These are phyloP conservation scores for Chroicocephalus ridibundus DNA, from an alignment of 2,113 vertebrate species.

Conservation along the genomic window DNA sequence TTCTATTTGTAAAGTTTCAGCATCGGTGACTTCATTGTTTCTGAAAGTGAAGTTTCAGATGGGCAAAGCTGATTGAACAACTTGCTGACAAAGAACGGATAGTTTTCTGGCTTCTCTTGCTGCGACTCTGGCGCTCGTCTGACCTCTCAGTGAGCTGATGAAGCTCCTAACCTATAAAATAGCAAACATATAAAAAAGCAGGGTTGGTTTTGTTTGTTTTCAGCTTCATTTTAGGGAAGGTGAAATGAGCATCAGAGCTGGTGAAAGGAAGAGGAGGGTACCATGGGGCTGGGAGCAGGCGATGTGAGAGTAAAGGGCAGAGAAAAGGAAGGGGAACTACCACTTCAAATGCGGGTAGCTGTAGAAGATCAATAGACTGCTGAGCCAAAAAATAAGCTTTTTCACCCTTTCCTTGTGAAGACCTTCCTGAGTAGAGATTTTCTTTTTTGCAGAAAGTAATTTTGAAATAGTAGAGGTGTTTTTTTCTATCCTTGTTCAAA, in stretches of 20 bases:
- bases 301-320: not conserved
- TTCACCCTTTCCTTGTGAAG: not conserved
- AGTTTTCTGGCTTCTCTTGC: not conserved
- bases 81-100: not conserved
- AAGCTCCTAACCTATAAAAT: not conserved
- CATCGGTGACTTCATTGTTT: rapidly evolving
- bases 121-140: not conserved
- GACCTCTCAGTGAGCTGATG: not conserved
- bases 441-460: not conserved
- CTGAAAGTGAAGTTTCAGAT: not conserved
- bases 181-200: not conserved
- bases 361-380: not conserved
- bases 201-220: not conserved
- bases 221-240: not conserved
- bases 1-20: not conserved
- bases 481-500: not conserved
- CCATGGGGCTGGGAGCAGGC: not conserved
- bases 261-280: not conserved
- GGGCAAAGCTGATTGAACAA: not conserved
- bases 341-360: not conserved
- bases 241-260: not conserved
- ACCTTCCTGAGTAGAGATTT: not conserved
- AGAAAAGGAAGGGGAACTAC: not conserved
- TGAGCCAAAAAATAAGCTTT: not conserved
- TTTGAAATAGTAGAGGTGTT: not conserved